These are phyloP conservation scores for Puffinus mauretanicus DNA, from an alignment of 2,113 vertebrate species.

Conservation along the genomic window DNA sequence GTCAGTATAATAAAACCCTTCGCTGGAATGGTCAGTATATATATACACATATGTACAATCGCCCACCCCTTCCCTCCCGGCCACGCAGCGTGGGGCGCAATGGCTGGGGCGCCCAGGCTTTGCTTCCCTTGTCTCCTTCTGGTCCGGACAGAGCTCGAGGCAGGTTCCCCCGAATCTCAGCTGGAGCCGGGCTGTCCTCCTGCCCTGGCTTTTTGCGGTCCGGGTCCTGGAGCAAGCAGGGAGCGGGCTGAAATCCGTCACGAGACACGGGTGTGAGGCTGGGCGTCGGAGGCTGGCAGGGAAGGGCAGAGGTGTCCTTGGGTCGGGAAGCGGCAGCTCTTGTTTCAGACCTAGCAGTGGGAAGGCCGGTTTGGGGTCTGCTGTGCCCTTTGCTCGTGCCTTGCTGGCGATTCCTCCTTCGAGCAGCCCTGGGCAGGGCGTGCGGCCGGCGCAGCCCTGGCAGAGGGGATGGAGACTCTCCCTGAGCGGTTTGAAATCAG, in stretches of 20 bases:
- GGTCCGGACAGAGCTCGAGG: fast-evolving
- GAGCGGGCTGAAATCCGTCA: background rate
- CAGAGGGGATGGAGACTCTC: background rate
- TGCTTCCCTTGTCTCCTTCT: fast-evolving
- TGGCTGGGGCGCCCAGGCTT: background rate
- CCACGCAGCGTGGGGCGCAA: fast-evolving
- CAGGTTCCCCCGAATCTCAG: background rate
- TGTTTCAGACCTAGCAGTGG: fast-evolving
- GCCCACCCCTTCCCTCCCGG: background rate
- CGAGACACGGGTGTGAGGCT: fast-evolving
- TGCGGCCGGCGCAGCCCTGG: fast-evolving
- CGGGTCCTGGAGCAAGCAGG: background rate
- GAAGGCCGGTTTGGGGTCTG: background rate
- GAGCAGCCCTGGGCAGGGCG: background rate
- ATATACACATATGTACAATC: slow-evolving; percentile 26
- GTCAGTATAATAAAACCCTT: fast-evolving
- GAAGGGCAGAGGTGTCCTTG: background rate
- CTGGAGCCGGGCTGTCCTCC: background rate
- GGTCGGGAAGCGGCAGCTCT: background rate
- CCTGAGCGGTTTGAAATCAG: background rate
- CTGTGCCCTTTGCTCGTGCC: background rate
- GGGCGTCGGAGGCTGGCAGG: background rate
- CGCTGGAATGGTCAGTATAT: background rate
- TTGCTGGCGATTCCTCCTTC: fast-evolving
- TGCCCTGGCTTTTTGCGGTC: background rate